Evolutionary conservation across 2,113 vertebrate species (phyloP).

Genomic region (Ptyas mucosa): DNA sequence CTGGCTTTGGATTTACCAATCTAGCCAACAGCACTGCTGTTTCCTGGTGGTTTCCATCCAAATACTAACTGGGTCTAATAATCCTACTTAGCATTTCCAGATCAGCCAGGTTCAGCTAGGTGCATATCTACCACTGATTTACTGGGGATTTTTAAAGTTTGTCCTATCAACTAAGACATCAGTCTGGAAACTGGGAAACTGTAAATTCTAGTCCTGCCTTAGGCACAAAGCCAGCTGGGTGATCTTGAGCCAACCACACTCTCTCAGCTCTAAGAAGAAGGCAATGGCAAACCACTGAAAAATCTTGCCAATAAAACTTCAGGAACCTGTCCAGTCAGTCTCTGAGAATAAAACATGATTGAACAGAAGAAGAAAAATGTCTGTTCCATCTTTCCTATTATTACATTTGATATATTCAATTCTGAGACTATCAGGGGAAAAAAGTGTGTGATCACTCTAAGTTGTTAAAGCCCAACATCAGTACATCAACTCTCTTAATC

Average conservation of each 20-base stretch:
- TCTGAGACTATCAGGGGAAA: background rate
- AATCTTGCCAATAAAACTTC: too few species aligned
- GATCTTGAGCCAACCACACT: too few species aligned
- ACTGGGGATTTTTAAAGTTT: background rate
- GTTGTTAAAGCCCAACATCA: background rate
- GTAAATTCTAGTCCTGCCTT: too few species aligned
- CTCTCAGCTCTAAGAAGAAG: too few species aligned
- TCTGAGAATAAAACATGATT: too few species aligned
- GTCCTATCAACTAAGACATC: too few species aligned
- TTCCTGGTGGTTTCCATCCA: background rate
- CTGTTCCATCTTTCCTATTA: background rate
- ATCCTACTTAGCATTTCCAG: background rate
- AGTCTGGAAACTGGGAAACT: too few species aligned
- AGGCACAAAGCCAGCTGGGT: too few species aligned
- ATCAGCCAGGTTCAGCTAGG: background rate
- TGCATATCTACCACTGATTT: background rate
- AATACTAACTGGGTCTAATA: background rate
- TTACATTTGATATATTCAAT: background rate
- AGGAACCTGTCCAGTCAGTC: too few species aligned
- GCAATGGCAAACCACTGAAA: too few species aligned
- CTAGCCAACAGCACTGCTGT: background rate
- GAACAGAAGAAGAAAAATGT: background rate
- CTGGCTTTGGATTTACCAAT: background rate
- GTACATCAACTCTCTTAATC: background rate
- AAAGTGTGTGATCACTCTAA: background rate